These are phyloP conservation scores for Zaprionus camerounensis DNA, from an alignment of 1,140 invertebrate species.

Conservation along the genomic window DNA sequence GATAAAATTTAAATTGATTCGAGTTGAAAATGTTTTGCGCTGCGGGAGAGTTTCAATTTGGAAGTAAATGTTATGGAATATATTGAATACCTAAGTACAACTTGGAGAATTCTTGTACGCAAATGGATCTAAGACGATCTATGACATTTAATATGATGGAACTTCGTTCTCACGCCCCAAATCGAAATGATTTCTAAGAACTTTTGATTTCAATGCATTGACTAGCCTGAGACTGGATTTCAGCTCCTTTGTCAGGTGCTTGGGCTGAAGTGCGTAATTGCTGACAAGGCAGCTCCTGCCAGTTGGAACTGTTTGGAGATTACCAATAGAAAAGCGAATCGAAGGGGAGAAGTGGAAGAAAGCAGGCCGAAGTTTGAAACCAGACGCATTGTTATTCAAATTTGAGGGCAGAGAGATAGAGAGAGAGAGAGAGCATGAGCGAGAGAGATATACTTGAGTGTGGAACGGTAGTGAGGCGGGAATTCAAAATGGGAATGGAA, in stretches of 20 bases:
- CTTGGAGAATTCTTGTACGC: not conserved
- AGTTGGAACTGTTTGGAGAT: slow-evolving; percentile 57
- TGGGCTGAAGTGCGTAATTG: slow-evolving; percentile 72
- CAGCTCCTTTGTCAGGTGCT: slow-evolving; percentile 52
- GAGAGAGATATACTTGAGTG: slow-evolving; percentile 60
- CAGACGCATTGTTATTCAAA: slow-evolving; percentile 73
- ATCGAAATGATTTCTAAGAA: slow-evolving; percentile 57
- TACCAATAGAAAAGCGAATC: slow-evolving; percentile 60
- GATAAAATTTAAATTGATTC: not conserved
- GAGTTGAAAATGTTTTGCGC: not conserved
- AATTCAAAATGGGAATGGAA: slow-evolving; percentile 2
- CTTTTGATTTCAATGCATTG: slow-evolving; percentile 66
- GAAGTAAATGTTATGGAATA: not conserved
- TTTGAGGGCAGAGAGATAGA: slow-evolving; percentile 22
- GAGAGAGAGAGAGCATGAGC: not conserved
- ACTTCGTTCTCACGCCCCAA: slow-evolving; percentile 42
- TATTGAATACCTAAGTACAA: not conserved
- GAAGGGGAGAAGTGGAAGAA: slow-evolving; percentile 39
- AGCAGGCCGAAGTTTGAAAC: slow-evolving; percentile 49
- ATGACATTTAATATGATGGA: slow-evolving; percentile 1
- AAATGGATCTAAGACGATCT: not conserved
- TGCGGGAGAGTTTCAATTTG: not conserved
- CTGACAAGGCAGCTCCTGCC: slow-evolving; percentile 67
- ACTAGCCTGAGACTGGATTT: slow-evolving; percentile 33
- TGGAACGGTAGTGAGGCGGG: slow-evolving; percentile 19